These are phyloP conservation scores for Eilema griseolum DNA, from an alignment of 2,888 invertebrate species.

Conservation along the genomic window DNA sequence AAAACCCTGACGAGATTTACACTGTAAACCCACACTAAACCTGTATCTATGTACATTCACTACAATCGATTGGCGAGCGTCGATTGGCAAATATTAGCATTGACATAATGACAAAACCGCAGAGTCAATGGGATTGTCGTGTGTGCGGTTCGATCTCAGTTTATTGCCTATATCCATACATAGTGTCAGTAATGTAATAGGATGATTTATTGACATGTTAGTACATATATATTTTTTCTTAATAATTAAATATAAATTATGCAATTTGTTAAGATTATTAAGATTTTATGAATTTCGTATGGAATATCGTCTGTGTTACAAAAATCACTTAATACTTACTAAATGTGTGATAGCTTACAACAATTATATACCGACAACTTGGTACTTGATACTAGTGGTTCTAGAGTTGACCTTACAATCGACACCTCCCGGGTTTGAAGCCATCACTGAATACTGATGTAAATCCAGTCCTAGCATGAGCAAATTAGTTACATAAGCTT, in stretches of 20 bases:
- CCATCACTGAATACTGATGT: too few relatives aligned
- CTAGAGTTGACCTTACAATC: too few relatives aligned
- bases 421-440: too few relatives aligned
- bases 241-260: too few relatives aligned
- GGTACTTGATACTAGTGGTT: too few relatives aligned
- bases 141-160: conserved; percentile 65
- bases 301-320: too few relatives aligned
- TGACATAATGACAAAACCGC: conserved; percentile 83
- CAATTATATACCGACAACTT: too few relatives aligned
- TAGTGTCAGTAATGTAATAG: not conserved
- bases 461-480: not conserved
- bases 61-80: conserved; percentile 64
- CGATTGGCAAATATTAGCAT: conserved; percentile 77
- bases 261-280: too few relatives aligned
- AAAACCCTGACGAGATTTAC: not conserved
- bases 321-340: too few relatives aligned
- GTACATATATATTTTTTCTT: not conserved
- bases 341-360: not conserved
- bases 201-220: not conserved
- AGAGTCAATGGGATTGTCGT: conserved; percentile 74
- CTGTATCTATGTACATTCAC: not conserved
- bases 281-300: too few relatives aligned
- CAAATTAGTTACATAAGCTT: not conserved
- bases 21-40: not conserved
- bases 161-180: conserved; percentile 44